Evolutionary conservation across 1,140 invertebrate genomes (phyloP).

Genomic region (Carcinoscorpius rotundicauda): DNA sequence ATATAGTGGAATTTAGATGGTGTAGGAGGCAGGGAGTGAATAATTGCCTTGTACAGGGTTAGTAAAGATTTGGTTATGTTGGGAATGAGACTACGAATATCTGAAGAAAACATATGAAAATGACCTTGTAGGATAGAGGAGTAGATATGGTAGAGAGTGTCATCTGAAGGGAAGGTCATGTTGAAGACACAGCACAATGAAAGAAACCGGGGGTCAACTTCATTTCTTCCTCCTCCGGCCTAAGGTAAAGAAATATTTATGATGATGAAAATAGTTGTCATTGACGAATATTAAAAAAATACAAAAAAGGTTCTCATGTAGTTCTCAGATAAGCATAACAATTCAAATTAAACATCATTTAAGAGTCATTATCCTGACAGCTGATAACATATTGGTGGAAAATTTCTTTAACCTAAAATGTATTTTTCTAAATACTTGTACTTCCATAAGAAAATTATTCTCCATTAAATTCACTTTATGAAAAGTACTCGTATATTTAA

Average conservation of each 20-base stretch:
- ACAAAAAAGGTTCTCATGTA: no score
- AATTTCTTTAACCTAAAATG: no score
- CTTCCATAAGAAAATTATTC: no score
- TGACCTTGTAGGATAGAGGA: slow-evolving; percentile 66
- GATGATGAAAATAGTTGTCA: no score
- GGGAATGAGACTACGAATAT: slow-evolving; percentile 48
- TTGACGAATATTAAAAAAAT: no score
- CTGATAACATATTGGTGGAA: no score
- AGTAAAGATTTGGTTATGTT: slow-evolving; percentile 62
- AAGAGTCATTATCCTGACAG: no score
- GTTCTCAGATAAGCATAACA: no score
- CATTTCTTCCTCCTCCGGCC: slow-evolving; percentile 70
- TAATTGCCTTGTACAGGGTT: slow-evolving; percentile 65
- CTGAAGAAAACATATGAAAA: slow-evolving; percentile 49
- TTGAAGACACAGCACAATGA: slow-evolving; percentile 79
- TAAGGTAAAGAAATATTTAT: background rate
- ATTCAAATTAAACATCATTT: no score
- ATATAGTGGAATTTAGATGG: slow-evolving; percentile 89
- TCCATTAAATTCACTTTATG: no score
- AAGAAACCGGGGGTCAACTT: slow-evolving; percentile 76
- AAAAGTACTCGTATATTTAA: no score
- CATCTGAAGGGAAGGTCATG: slow-evolving; percentile 61
- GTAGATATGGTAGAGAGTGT: slow-evolving; percentile 40
- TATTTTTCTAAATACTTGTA: no score
- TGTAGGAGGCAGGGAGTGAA: slow-evolving; percentile 68